Evolutionary conservation across 2,888 invertebrate species (phyloP), one percentile per base, ranked within the genome.

Genomic region (Lordiphosa fenestrarum): DNA sequence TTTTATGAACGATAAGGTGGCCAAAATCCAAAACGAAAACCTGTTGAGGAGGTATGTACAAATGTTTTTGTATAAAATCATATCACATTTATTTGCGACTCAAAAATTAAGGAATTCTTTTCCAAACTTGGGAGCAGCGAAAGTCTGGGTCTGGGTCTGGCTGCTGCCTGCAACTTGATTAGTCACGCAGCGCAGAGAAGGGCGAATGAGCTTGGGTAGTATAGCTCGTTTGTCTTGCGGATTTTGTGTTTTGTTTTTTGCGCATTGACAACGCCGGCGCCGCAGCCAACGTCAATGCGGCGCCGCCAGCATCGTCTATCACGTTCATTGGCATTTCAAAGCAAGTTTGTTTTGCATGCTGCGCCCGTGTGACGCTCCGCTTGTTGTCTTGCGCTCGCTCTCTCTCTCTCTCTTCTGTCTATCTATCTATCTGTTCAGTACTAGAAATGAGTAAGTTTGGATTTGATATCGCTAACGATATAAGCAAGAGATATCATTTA

Each of bases 241-340:
- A n/a, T 36, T 12, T 19, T 33, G 33, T 33, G 6, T 7, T 25
- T 41, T 21, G 12, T 44, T 12, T 44, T 47, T 47, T 47, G 47
- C 47, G n/a, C 36, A 36, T 47, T 47, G 47, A 47, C 47, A 47
- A 33, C 47, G 47, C 47, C 36, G 47, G 47, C 47, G 47, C 47
- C 47, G 47, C 37, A 12, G 13, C 33, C 44, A 44, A 44, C 44
- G 41, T 41, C 10, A 41, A 41, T 19, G 41, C 25, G 23, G 41
- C 30, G 51, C 33, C 15, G 51, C 9, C 42, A 44, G 42, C 30
- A 15, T 33, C 44, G 44, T 44, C 33, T 44, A 33, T 44, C 44
- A 44, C 44, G 74, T 72, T 78, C 70, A 68, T 77, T 78, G 70
- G 75, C 70, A 68, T 76, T 76, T 72, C 60, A 69, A 76, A 73